These are phyloP conservation scores for Xenops minutus DNA, from an alignment of 2,797 vertebrate genomes.

Conservation along the genomic window DNA sequence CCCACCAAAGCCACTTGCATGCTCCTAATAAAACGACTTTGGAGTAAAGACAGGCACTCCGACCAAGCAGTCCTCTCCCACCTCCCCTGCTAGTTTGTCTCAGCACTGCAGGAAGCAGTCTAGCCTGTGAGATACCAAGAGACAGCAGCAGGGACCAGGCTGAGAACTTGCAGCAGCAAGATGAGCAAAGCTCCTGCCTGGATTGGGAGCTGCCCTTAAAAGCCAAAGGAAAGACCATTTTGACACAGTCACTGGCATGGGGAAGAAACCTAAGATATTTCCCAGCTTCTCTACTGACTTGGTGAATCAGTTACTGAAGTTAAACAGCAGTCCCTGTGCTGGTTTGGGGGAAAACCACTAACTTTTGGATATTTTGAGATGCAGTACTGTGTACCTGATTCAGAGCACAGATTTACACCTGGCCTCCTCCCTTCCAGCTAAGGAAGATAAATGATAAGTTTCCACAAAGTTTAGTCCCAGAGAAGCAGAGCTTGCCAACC, in stretches of 20 bases:
- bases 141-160: not conserved
- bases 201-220: accelerated
- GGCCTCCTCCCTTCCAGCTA: not conserved
- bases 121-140: not conserved
- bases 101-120: not conserved
- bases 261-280: not conserved
- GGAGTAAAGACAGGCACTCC: not conserved
- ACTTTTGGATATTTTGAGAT: not conserved
- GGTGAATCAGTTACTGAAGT: not conserved
- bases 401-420: not conserved
- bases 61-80: not conserved
- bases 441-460: not conserved
- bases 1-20: accelerated
- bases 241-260: not conserved
- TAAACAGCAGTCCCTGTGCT: not conserved
- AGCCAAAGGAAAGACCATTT: not conserved
- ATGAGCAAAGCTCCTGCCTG: accelerated
- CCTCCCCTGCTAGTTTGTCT: not conserved
- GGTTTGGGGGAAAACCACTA: not conserved
- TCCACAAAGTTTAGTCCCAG: not conserved
- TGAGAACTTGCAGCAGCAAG: not conserved
- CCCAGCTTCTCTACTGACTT: not conserved
- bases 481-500: not conserved
- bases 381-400: not conserved
- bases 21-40: not conserved